Percentiles rank a stretch among this genome's conserved stretches.
Conservation (phyloP, 2,113 vertebrate genomes). For the Pomatostomus ruficeps region DNA sequence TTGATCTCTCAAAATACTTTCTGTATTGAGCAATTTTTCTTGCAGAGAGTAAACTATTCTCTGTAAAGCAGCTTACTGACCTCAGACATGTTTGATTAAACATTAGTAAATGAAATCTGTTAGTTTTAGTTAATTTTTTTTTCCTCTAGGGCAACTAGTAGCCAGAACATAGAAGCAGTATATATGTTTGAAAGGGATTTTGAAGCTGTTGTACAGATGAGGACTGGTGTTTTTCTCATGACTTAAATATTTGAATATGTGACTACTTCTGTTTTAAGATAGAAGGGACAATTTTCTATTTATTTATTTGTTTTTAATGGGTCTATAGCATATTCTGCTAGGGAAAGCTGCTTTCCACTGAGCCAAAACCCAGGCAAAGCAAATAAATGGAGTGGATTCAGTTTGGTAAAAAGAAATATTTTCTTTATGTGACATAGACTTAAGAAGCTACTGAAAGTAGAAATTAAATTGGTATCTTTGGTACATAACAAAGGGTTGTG, state of each 20-base stretch:
- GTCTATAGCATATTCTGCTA: background rate
- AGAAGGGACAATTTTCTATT: background rate
- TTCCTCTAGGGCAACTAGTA: background rate
- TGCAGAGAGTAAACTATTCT: accelerated
- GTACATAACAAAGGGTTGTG: background rate
- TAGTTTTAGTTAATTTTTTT: background rate
- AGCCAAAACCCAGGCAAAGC: background rate
- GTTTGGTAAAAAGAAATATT: background rate
- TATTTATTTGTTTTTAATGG: background rate
- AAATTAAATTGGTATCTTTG: background rate
- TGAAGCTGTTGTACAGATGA: background rate
- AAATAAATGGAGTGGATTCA: background rate
- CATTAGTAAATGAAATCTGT: background rate
- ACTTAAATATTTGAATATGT: background rate
- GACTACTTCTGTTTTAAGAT: background rate
- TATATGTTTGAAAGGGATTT: background rate
- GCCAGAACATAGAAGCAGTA: background rate
- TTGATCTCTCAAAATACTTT: background rate
- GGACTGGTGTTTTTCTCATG: background rate
- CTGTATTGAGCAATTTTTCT: background rate
- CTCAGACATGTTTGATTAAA: background rate
- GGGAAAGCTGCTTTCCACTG: background rate
- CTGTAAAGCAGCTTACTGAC: background rate
- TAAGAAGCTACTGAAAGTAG: background rate
- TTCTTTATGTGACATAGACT: background rate